phyloP scores from a whole-genome alignment of 2,888 invertebrate genomes.

The Drosophila hamatofila region DNA sequence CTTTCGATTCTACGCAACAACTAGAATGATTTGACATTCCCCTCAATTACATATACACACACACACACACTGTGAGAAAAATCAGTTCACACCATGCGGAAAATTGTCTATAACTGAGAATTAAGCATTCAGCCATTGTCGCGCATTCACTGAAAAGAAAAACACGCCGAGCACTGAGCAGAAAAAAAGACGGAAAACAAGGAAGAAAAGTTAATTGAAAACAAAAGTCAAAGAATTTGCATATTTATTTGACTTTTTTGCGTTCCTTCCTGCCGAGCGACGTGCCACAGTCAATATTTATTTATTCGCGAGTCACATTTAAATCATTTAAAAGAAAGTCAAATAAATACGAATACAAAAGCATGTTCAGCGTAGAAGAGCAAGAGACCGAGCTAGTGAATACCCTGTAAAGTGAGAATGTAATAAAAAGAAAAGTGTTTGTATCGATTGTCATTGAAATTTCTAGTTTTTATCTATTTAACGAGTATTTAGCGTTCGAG shows the following conservation, averaged over 20 bases:
- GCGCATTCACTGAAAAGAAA: conserved; percentile 28
- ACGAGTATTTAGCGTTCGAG: too few relatives aligned
- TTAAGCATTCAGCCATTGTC: conserved; percentile 59
- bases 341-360: conserved; percentile 17
- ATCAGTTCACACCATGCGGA: conserved; percentile 51
- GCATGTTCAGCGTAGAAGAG: background rate
- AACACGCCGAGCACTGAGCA: conserved; percentile 2
- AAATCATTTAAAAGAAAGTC: conserved; percentile 58
- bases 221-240: conserved; percentile 80
- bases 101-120: conserved; percentile 57
- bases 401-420: conserved; percentile 1
- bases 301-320: conserved; percentile 73
- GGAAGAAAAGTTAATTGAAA: conserved; percentile 78
- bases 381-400: background rate
- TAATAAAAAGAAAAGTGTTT: too few relatives aligned
- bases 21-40: conserved; percentile 11
- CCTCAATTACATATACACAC: conserved; percentile 10
- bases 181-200: conserved; percentile 27
- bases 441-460: background rate
- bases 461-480: background rate
- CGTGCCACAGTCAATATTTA: conserved; percentile 74
- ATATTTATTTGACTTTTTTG: conserved; percentile 70
- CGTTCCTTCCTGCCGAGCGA: conserved; percentile 33
- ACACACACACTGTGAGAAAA: conserved; percentile 16
- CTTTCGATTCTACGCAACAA: background rate